These are phyloP conservation scores for Cantharis lateralis DNA, from an alignment of 2,888 invertebrate genomes.

Conservation along the genomic window DNA sequence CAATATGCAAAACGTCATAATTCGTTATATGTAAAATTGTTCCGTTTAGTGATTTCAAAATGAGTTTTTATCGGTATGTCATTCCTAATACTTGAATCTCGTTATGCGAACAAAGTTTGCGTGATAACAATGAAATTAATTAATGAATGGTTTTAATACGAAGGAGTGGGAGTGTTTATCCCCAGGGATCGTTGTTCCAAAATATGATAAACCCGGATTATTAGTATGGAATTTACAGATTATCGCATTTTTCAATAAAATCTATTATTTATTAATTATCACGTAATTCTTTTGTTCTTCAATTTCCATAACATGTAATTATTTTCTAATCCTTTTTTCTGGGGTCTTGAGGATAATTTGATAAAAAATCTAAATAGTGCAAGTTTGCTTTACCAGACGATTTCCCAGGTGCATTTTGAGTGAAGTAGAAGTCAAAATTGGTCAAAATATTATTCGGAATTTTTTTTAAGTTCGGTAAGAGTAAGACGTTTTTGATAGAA, in stretches of 20 bases:
- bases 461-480: not conserved
- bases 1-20: not conserved
- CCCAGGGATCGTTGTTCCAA: constrained; percentile 14
- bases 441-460: not conserved
- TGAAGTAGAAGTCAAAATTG: too few species aligned
- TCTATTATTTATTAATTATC: not conserved
- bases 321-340: not conserved
- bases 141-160: constrained; percentile 25
- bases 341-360: not conserved
- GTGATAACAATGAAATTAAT: constrained; percentile 23
- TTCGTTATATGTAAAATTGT: not conserved
- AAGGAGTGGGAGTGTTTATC: constrained; percentile 18
- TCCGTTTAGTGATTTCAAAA: not conserved
- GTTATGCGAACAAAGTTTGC: constrained; percentile 14
- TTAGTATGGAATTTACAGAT: constrained; percentile 9
- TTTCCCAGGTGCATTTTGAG: not conserved
- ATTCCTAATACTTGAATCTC: not conserved
- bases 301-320: not conserved
- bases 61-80: not conserved
- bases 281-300: not conserved
- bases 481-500: not conserved
- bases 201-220: constrained; percentile 18
- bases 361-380: not conserved
- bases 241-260: not conserved
- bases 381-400: not conserved